Conservation (phyloP, 2,888 invertebrate species). For the Brachyopa scutellaris region DNA sequence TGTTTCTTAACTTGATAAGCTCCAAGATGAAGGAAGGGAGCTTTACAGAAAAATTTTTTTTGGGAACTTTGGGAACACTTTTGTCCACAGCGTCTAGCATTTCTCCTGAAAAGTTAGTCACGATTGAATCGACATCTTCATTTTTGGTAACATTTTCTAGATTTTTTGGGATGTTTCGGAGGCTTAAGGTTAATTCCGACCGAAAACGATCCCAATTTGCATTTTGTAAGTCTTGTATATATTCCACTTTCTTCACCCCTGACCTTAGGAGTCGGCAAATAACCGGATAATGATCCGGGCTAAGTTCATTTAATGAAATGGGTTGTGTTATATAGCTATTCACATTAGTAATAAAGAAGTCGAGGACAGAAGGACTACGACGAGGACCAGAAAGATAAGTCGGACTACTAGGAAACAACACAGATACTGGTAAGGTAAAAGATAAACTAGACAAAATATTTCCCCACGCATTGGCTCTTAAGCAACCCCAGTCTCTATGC, state of each 20-base stretch:
- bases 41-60: background rate
- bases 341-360: too few relatives aligned
- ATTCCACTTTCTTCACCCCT: background rate
- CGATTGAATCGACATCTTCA: background rate
- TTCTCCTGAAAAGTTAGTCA: background rate
- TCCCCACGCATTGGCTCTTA: slow-evolving; percentile 7
- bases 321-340: too few relatives aligned
- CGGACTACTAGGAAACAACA: slow-evolving; percentile 16
- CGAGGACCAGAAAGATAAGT: too few relatives aligned
- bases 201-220: too few relatives aligned
- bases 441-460: slow-evolving; percentile 4
- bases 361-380: too few relatives aligned
- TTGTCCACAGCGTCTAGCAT: background rate
- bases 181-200: background rate
- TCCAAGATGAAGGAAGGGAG: background rate
- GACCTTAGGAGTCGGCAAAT: background rate
- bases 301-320: too few relatives aligned
- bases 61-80: background rate
- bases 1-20: background rate
- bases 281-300: too few relatives aligned
- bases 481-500: background rate
- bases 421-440: background rate
- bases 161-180: too few relatives aligned
- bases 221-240: background rate
- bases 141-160: too few relatives aligned